phyloP scores from a whole-genome alignment of 2,797 vertebrate genomes.

The Pipistrellus pygmaeus region DNA sequence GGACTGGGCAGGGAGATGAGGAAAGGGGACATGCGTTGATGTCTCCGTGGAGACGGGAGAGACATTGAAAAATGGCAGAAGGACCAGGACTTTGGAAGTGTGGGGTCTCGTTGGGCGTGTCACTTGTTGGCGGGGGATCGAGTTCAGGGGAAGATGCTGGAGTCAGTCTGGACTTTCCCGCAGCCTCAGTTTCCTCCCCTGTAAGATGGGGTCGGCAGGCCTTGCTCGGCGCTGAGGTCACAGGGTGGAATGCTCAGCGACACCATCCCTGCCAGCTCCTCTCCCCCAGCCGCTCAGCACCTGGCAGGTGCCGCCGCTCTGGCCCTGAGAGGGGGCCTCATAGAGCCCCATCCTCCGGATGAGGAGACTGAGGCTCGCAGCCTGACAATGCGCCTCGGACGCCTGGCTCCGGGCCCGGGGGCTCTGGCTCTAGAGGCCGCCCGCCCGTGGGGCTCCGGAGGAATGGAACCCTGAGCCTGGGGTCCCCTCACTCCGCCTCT shows the following conservation, averaged over 20 bases:
- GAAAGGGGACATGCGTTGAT: background rate
- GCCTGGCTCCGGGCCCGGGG: accelerated
- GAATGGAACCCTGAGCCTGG: background rate
- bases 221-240: background rate
- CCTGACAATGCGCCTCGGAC: background rate
- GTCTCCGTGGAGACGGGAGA: no score
- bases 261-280: background rate
- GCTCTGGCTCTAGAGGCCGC: background rate
- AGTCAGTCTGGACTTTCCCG: background rate
- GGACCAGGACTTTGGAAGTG: background rate
- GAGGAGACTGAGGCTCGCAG: background rate
- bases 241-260: background rate
- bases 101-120: background rate
- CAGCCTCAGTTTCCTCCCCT: background rate
- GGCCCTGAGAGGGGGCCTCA: background rate
- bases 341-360: background rate
- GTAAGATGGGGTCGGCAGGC: background rate
- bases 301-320: background rate
- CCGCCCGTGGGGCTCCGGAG: background rate
- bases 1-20: background rate
- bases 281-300: background rate
- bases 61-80: background rate
- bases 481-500: background rate
- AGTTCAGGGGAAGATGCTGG: background rate
- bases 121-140: background rate